Evolutionary conservation across 92 coral and sea anemone genomes (phyloP), one percentile per base, ranked within the genome.

Genomic region (Palythoa caribaeorum): DNA sequence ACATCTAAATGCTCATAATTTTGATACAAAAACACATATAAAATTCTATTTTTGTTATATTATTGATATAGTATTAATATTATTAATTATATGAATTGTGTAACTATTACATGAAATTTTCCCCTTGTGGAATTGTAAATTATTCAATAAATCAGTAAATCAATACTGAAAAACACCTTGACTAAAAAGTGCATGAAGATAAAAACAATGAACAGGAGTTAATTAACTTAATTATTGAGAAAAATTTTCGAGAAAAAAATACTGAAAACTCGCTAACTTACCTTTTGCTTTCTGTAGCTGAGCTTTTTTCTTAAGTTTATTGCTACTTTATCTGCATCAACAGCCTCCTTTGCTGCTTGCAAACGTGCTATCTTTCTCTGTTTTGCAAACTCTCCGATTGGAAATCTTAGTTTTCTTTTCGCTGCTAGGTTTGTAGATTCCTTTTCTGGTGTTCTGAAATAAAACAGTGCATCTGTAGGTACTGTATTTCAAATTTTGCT

Each of bases 261-360:
- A 19, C 83, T 52, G 44, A 73, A 73, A 55, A 48, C 36, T 65
- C 55, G 77, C 69, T 81, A 87, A 76, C 89, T 87, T 87, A 76
- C 84, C 73, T 87, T 87, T 87, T 87, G 83, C 66, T 87, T 86
- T 87, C 84, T 87, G 84, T 87, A 87, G 54, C 78, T 73, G 78
- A 73, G 54, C 78, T 73, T 73, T 11, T 40, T 80, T 77, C 54
- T 17, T 73, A 28, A 73, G 78, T 40, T 73, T 62, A 14, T 73
- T 9, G 62, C 84, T 87, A 87, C 21, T 87, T 76, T 87, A 76
- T 87, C 89, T 76, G 89, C 69, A 60, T 76, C 75, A 59, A 68
- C 77, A 72, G 80, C 44, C 79, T 75, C 79, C 44, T 75, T 75
- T 75, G 57, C 79, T 75, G 79, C 79, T 47, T 74, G 79, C 19